A percentile compares a stretch with the other conserved stretches of the same genome.
Evolutionary conservation across 2,888 invertebrate species (phyloP).

Genomic region (Thyatira batis): DNA sequence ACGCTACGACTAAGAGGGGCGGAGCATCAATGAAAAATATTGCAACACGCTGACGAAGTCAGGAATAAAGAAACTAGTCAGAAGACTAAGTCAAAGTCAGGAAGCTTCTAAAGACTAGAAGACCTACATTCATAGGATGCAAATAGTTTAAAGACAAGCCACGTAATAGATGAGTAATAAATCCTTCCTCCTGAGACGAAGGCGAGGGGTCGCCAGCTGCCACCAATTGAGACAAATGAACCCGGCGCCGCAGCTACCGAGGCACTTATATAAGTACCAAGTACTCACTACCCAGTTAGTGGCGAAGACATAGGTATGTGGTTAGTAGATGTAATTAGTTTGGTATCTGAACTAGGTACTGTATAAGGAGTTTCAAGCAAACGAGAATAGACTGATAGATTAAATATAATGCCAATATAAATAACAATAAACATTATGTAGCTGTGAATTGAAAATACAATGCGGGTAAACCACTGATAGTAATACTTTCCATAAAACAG

Average conservation of each 20-base stretch:
- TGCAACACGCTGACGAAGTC: too few relatives aligned
- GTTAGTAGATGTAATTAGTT: neutral
- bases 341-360: neutral
- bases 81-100: too few relatives aligned
- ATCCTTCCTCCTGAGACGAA: slow-evolving; percentile 36
- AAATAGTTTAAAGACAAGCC: slow-evolving; percentile 13
- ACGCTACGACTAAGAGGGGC: too few relatives aligned
- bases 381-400: too few relatives aligned
- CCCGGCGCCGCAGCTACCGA: slow-evolving; percentile 55
- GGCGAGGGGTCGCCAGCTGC: slow-evolving; percentile 54
- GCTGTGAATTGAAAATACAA: neutral
- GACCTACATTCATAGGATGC: neutral
- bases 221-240: slow-evolving; percentile 71
- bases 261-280: slow-evolving; percentile 18
- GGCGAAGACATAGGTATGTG: neutral
- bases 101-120: too few relatives aligned
- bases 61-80: too few relatives aligned
- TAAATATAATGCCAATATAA: too few relatives aligned
- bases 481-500: neutral
- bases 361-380: too few relatives aligned
- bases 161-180: slow-evolving; percentile 32
- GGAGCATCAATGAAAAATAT: too few relatives aligned
- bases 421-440: too few relatives aligned
- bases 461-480: neutral
- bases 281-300: slow-evolving; percentile 11